Evolutionary conservation across 2,113 vertebrate genomes (phyloP).

Genomic region (Calidris pygmaea): DNA sequence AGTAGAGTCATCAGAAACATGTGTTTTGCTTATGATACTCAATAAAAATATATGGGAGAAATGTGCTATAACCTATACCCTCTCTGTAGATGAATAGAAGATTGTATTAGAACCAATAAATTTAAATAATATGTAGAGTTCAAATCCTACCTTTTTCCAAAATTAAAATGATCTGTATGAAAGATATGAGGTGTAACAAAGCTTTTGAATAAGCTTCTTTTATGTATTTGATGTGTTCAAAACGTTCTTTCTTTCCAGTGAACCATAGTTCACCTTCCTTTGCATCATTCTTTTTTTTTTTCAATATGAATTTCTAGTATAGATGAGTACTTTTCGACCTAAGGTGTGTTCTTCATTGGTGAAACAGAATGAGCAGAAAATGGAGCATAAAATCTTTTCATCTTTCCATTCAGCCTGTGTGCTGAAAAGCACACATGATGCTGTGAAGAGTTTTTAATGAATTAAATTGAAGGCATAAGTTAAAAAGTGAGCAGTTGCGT

Average conservation of each 20-base stretch:
- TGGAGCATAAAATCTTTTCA: not conserved
- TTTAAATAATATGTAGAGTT: not conserved
- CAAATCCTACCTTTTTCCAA: not conserved
- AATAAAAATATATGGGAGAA: not conserved
- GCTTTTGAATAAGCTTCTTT: not conserved
- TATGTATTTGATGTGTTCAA: not conserved
- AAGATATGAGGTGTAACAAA: not conserved
- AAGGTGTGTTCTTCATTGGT: not conserved
- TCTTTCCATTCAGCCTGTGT: not conserved
- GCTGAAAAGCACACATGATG: not conserved
- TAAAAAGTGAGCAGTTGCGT: not conserved
- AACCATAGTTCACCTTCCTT: not conserved
- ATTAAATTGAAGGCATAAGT: not conserved
- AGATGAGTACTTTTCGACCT: not conserved
- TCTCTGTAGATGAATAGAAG: not conserved
- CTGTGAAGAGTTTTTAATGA: not conserved
- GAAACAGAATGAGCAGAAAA: not conserved
- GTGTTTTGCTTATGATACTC: not conserved
- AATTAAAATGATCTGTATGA: not conserved
- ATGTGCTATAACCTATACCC: not conserved
- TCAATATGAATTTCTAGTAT: not conserved
- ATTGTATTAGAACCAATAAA: not conserved
- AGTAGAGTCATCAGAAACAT: not conserved
- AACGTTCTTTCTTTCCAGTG: not conserved
- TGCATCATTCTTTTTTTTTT: not conserved